Evolutionary conservation across 1,140 invertebrate genomes (phyloP), one percentile per base, ranked within the genome.

Genomic region (Drosophila seguyi): DNA sequence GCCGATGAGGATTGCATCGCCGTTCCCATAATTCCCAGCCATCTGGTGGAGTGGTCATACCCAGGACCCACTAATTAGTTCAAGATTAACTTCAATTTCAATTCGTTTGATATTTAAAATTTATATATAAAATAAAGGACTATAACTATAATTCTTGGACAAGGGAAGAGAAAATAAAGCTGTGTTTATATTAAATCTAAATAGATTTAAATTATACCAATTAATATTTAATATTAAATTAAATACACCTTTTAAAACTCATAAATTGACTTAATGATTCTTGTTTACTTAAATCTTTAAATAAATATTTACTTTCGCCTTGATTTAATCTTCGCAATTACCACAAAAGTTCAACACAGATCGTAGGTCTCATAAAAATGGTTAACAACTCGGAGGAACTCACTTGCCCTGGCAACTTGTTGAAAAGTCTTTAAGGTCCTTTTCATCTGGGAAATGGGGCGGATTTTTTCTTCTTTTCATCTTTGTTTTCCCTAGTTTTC

Each of bases 361-460:
- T 45, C 45, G 13, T 22, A 68, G 62, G 27, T 27, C 61, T 18
- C 42, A 44, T 67, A n/a, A 53, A 48, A 67, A 39, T 22, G 36
- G 36, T 52, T 52, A 68, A 66, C 36, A 65, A 52, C 45, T 66
- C 8, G 13, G 13, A 20, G 60, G 2, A 44, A 45, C 29, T 68
- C 22, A 7, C 16, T 10, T 14, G 25, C 57, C 45, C 25, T 20
- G 29, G 68, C 68, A 45, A 72, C 68, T 72, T 72, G 68, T 72
- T 72, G 68, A 72, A 69, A 53, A 48, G 20, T 57, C 68, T 58
- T 72, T 39, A 72, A 72, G 52, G 50, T 69, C 50, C 50, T 39
- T 45, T 34, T 69, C 29, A 56, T 47, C 50, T 25, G 39, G 39
- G 31, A 53, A 34, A 47, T 47, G 14, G 27, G 22, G 39, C 22